Conservation (phyloP, 2,797 vertebrate genomes). For the Echiichthys vipera region DNA sequence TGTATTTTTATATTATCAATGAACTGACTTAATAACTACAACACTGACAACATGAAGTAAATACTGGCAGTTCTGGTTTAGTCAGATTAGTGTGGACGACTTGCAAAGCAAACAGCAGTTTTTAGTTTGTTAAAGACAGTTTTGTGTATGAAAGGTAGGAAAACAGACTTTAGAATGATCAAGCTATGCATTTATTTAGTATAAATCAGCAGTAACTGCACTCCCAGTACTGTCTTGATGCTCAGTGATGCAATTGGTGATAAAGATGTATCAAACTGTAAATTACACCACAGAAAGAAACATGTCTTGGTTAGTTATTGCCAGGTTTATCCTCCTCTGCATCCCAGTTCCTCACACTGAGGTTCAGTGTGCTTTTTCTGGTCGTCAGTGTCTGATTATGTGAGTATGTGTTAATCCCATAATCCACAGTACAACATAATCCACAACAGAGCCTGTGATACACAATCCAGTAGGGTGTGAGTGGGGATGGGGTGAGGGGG, state of each 20-base stretch:
- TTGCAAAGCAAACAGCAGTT: background rate
- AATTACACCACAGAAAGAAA: background rate
- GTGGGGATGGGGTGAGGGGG: background rate
- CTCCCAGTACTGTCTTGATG: slow-evolving; percentile 5
- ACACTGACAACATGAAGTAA: background rate
- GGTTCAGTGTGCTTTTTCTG: background rate
- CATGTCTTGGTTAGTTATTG: slow-evolving; percentile 8
- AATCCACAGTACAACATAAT: slow-evolving; percentile 64
- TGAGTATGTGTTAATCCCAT: slow-evolving; percentile 50
- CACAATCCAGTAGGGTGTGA: background rate
- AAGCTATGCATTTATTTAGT: slow-evolving; percentile 11
- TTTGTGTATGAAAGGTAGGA: slow-evolving; percentile 1
- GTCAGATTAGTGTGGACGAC: background rate
- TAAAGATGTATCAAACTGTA: slow-evolving; percentile 4
- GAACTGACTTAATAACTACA: background rate
- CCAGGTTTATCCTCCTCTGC: slow-evolving; percentile 1
- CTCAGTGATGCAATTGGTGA: background rate
- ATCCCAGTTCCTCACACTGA: background rate
- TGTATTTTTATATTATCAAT: background rate
- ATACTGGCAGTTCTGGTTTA: background rate
- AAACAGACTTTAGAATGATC: slow-evolving; percentile 6
- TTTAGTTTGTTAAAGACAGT: background rate
- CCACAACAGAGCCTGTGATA: slow-evolving; percentile 32
- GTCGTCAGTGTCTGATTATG: slow-evolving; percentile 25
- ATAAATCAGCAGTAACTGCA: slow-evolving; percentile 19